Percentiles rank a stretch among this genome's conserved stretches.
These are phyloP conservation scores for Noctua janthina DNA, from an alignment of 2,888 invertebrate species.

Conservation along the genomic window DNA sequence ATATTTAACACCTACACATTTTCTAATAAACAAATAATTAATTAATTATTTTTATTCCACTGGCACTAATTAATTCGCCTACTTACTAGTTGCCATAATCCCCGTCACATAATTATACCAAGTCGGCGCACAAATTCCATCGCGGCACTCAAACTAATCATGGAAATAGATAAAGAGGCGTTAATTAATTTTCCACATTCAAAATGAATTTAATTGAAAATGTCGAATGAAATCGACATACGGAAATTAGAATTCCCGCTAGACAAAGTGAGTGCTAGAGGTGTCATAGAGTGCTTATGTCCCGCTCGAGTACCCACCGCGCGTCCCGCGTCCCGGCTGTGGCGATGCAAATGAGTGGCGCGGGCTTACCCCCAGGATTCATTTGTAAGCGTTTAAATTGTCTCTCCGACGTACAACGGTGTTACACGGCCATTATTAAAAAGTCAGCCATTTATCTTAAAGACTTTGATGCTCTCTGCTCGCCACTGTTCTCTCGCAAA, in stretches of 20 bases:
- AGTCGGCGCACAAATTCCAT: background rate
- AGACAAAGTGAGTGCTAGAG: constrained; percentile 47
- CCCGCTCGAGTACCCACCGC: constrained; percentile 19
- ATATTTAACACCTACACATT: background rate
- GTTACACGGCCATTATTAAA: constrained; percentile 59
- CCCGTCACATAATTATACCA: background rate
- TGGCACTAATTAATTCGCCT: background rate
- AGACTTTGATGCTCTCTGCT: constrained; percentile 23
- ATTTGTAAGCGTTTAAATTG: constrained; percentile 66
- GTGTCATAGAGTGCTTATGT: constrained; percentile 34
- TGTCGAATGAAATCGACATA: constrained; percentile 29
- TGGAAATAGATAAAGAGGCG: background rate
- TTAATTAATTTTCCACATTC: constrained; percentile 19
- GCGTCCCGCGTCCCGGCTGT: constrained; percentile 14
- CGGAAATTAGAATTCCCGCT: constrained; percentile 44
- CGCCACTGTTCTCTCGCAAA: background rate
- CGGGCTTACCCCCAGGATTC: constrained; percentile 50
- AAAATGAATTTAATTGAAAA: constrained; percentile 35
- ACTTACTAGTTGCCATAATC: background rate
- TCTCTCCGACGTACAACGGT: constrained; percentile 47
- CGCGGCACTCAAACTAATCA: background rate
- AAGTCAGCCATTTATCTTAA: constrained; percentile 48
- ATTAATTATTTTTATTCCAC: background rate
- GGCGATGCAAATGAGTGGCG: constrained; percentile 57
- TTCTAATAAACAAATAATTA: background rate